These are phyloP conservation scores for Colinus virginianus DNA, from an alignment of 2,113 vertebrate genomes.

Conservation along the genomic window DNA sequence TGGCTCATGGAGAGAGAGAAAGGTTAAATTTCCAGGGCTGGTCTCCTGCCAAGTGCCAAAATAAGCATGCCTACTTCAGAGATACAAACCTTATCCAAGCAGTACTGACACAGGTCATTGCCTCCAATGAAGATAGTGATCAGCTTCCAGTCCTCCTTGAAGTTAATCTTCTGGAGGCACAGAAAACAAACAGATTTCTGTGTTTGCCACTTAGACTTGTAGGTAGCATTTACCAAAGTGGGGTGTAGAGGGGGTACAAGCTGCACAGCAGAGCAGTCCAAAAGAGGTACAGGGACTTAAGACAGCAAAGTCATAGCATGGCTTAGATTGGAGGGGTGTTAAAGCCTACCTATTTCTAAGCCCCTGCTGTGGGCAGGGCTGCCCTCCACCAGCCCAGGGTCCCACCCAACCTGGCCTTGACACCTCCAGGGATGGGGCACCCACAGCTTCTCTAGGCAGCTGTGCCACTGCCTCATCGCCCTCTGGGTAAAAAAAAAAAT, in stretches of 20 bases:
- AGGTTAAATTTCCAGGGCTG: background rate
- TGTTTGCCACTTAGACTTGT: background rate
- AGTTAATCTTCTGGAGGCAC: constrained; percentile 83
- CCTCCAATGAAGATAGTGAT: constrained; percentile 91
- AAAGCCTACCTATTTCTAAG: no score
- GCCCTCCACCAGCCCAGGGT: no score
- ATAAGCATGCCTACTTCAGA: background rate
- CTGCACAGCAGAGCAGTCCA: background rate
- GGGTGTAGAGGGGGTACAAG: background rate
- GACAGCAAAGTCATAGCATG: background rate
- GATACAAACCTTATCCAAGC: constrained; percentile 83
- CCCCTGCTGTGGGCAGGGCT: no score
- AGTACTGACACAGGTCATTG: constrained; percentile 92
- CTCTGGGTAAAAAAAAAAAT: no score
- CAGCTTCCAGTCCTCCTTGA: constrained; percentile 93
- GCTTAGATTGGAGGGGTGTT: no score
- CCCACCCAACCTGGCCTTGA: no score
- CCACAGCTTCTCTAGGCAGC: no score
- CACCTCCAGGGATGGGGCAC: no score
- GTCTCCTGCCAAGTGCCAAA: constrained; percentile 7
- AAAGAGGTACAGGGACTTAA: background rate
- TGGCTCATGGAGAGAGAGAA: background rate
- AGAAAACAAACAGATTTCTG: constrained; percentile 39
- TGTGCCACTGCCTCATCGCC: no score
- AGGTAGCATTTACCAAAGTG: background rate